Evolutionary conservation across 2,888 invertebrate genomes (phyloP), one percentile per base, ranked within the genome.

Genomic region (Nemotelus nigrinus): DNA sequence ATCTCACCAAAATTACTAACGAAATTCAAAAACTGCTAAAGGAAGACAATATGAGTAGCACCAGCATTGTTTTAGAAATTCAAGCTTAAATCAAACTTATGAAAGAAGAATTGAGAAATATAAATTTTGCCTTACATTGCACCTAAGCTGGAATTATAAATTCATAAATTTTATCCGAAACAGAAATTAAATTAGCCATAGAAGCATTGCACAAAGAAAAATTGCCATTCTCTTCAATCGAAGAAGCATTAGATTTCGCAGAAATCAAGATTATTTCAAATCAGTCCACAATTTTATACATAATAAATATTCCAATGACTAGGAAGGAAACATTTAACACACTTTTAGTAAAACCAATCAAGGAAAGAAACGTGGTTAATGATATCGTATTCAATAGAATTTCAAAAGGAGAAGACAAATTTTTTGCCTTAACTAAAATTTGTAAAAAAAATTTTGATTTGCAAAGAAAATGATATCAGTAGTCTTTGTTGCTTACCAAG

Each of bases 221-320:
- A 3, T 76, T 80, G 63, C 79, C 78, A 43, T 81, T 72, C 65
- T 71, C 55, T 6, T 80, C 80, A 55, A 44, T 78, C 68, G 80
- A 81, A 57, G 80, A 82, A 64, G 79, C 80, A 39, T 67, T 81
- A 44, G 80, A 81, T 78, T 57, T 79, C 50, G 64, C 74, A 8
- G 65, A 63, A 41, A n/a, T 65, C 3, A 65, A 47, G 47, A 45
- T 45, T 45, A 41, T 65, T 7, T 45, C 65, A 8, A 47, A 65
- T 45, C 39, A 65, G 10, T 10, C 4, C 10, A 45, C 45, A 7
- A 2, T 45, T 65, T n/a, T 65, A 7, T 44, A 65, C 10, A 47
- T 65, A 3, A 47, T 65, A 3, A 65, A 65, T 7, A 65, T 65
- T 45, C 65, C 65, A 65, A 65, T 65, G 4, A 65, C 65, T 5